Evolutionary conservation across 2,113 vertebrate genomes (phyloP), one percentile per base, ranked within the genome.

Genomic region (Notiomystis cincta): DNA sequence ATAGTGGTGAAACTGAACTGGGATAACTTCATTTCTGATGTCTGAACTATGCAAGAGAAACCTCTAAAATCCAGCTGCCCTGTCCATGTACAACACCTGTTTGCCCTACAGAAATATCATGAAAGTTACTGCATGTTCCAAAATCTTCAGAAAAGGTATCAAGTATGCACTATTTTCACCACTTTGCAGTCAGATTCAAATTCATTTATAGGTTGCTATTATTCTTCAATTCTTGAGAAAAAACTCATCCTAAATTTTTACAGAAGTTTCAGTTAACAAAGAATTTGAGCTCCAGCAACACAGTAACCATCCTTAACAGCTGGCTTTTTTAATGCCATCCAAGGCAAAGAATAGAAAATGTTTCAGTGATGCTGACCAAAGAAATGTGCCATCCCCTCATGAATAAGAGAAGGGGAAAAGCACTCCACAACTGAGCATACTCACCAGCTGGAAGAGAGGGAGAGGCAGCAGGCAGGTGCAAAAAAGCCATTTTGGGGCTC

Each of bases 321-420:
- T 93, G 82, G 4, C 9, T 94, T 82, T 91, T 92, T 87, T 82
- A 79, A 87, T 67, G 37, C 11, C 50, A 87, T 61, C 12, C 42
- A 69, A 60, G 71, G 64, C 33, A 93, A 82, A 95, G 37, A 91
- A 85, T 22, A 87, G 75, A 51, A 95, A 89, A 82, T 58, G 8
- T 85, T 91, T 89, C 73, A 76, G 57, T 76, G 66, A 72, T 53
- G 58, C 21, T 89, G 84, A 95, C 89, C 70, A 80, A 87, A 90
- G 87, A 95, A 70, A 94, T 57, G 45, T 57, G 73, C 66, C 57
- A 84, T 91, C 70, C 38, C 84, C 85, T 90, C 82, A 93, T 95
- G 53, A 95, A 94, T 82, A 93, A 95, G 35, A 87, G 50, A 96
- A 93, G 75, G 47, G 19, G 35, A 72, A 91, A 91, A 94, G 50